These are phyloP conservation scores for Metallyticus violacea DNA, from an alignment of 2,888 invertebrate species.

Conservation along the genomic window DNA sequence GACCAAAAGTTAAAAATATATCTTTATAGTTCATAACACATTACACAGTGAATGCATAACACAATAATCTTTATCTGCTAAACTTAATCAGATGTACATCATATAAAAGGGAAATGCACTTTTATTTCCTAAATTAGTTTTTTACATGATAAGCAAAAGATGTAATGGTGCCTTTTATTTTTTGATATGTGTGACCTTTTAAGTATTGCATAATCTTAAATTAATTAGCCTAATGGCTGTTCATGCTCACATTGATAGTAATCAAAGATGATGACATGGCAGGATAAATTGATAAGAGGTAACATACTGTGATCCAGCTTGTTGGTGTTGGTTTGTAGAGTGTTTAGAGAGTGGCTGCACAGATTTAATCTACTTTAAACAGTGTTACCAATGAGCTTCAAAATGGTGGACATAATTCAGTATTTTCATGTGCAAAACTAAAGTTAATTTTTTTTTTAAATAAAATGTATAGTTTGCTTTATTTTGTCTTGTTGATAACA, in stretches of 20 bases:
- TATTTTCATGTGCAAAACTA: not conserved
- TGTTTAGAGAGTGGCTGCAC: not conserved
- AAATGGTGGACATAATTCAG: no score
- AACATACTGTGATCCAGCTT: not conserved
- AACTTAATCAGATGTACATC: not conserved
- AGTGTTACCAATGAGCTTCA: not conserved
- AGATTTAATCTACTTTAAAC: not conserved
- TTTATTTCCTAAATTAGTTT: not conserved
- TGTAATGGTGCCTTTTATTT: not conserved
- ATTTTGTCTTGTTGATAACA: not conserved
- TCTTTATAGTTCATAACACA: not conserved
- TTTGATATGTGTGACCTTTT: not conserved
- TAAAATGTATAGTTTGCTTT: not conserved
- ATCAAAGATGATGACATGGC: not conserved
- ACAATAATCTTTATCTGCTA: not conserved
- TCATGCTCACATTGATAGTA: not conserved
- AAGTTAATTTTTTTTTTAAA: not conserved
- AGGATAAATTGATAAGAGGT: not conserved
- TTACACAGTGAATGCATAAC: not conserved
- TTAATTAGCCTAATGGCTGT: not conserved
- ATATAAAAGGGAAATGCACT: not conserved
- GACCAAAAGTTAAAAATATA: not conserved
- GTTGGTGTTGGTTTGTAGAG: not conserved
- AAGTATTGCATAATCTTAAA: not conserved
- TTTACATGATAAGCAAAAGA: not conserved